These are phyloP conservation scores for Philaethria dido DNA, from an alignment of 2,888 invertebrate genomes.

Conservation along the genomic window DNA sequence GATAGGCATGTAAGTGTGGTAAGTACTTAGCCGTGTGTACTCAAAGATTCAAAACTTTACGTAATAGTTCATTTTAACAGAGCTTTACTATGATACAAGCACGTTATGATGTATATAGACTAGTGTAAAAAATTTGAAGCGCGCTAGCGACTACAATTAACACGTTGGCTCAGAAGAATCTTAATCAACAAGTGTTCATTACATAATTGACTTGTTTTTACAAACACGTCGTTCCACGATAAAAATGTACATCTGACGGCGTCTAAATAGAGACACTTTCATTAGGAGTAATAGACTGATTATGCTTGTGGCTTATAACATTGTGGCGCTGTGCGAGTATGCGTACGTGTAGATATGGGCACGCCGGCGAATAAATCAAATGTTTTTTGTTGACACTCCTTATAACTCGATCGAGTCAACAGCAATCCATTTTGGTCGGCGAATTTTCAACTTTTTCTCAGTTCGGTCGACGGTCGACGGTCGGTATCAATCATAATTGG, in stretches of 20 bases:
- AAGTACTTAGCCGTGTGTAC: conserved; percentile 5
- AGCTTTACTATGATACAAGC: background rate
- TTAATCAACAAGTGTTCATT: conserved; percentile 20
- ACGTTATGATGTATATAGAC: background rate
- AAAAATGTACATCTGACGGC: conserved; percentile 27
- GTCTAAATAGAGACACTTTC: conserved; percentile 35
- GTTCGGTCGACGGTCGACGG: conserved; percentile 54
- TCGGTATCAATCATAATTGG: conserved; percentile 78
- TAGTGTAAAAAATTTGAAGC: background rate
- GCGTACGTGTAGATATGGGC: conserved; percentile 35
- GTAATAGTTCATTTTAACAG: background rate
- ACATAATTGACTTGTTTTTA: conserved; percentile 27
- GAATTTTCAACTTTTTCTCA: conserved; percentile 59
- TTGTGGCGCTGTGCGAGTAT: conserved; percentile 32
- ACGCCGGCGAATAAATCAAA: conserved; percentile 41
- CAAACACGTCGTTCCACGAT: conserved; percentile 20
- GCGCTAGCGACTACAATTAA: conserved; percentile 18
- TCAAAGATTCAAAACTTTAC: background rate
- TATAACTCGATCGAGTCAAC: conserved; percentile 43
- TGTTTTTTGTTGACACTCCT: conserved; percentile 40
- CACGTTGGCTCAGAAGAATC: conserved; percentile 5
- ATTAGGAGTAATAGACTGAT: conserved; percentile 35
- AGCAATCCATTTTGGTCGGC: conserved; percentile 55
- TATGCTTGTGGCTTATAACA: conserved; percentile 36
- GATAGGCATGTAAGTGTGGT: conserved; percentile 23